Evolutionary conservation across 2,113 vertebrate species (phyloP), one percentile per base, ranked within the genome.

Genomic region (Aramus guarauna): DNA sequence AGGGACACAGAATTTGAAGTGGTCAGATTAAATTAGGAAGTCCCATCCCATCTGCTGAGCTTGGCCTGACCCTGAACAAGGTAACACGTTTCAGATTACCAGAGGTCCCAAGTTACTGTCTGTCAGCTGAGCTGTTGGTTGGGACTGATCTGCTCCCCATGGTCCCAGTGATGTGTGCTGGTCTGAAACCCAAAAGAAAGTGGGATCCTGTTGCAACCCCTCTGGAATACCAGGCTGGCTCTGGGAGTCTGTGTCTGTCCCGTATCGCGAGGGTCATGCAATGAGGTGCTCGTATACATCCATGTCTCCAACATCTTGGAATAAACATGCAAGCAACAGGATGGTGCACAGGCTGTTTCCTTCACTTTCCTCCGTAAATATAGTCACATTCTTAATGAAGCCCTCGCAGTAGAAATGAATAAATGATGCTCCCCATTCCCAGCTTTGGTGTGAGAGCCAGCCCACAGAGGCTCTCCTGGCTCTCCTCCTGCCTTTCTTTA

Each of bases 241-340:
- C 37, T 76, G 50, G 34, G n/a, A 27, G 22, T 64, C 63, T 8
- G 1, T 66, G 32, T 41, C 63, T 78, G 63, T 73, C 43, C 32
- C 1, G 1, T 59, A 12, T 24, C 1, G 0, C 0, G 7, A 69
- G 13, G 20, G 27, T 45, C n/a, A 9, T 66, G 43, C 47, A 59
- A 20, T 34, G 34, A 45, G 71, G 30, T 64, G 29, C 47, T 74
- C 4, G 3, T 15, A 16, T 39, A 23, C 29, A 75, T 50, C 37
- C 26, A 5, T 30, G 12, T 67, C 60, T 80, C 45, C 34, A 55
- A 30, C 14, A 47, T 34, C 48, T 81, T 60, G 56, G 71, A 50
- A 80, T 88, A 86, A 50, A 7, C 56, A 23, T 8, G 11, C 34
- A 63, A 77, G 64, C 52, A 53, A 27, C 5, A 63, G 59, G 36